phyloP scores from a whole-genome alignment of 2,888 invertebrate genomes.

The Drosophila cognata region DNA sequence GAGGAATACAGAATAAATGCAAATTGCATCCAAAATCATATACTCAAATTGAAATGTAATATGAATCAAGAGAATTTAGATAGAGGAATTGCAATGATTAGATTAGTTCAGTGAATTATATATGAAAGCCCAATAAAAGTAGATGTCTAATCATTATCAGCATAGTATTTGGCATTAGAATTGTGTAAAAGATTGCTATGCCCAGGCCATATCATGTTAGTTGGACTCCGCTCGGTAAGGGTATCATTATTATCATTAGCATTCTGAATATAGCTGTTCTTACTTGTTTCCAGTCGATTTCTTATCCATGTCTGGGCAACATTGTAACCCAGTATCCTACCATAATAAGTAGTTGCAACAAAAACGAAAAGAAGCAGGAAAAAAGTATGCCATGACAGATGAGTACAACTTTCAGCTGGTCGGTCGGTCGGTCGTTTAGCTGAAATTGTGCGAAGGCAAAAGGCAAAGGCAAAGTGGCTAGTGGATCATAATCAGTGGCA shows the following conservation, averaged over 20 bases:
- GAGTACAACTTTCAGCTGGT: conserved; percentile 11
- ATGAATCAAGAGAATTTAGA: neutral
- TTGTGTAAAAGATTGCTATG: too few species aligned
- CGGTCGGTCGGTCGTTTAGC: conserved; percentile 3
- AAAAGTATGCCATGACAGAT: conserved; percentile 1
- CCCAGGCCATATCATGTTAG: neutral
- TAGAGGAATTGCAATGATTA: too few species aligned
- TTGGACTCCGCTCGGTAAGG: neutral
- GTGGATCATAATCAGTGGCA: conserved; percentile 68
- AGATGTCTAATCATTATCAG: too few species aligned
- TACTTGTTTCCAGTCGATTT: conserved; percentile 1
- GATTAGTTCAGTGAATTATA: neutral
- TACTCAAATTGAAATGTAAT: neutral
- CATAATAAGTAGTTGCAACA: conserved; percentile 5
- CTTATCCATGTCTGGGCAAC: conserved; percentile 2
- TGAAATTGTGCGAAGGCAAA: neutral
- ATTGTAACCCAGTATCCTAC: neutral
- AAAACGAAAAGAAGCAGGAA: neutral
- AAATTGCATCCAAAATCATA: neutral
- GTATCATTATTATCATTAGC: neutral
- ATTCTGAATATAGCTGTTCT: neutral
- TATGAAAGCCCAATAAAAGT: too few species aligned
- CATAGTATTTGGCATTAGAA: neutral
- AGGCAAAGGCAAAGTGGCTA: conserved; percentile 34
- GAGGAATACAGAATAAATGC: neutral